These are phyloP conservation scores for Sylvicapra grimmia DNA, from an alignment of 2,113 vertebrate species.

Conservation along the genomic window DNA sequence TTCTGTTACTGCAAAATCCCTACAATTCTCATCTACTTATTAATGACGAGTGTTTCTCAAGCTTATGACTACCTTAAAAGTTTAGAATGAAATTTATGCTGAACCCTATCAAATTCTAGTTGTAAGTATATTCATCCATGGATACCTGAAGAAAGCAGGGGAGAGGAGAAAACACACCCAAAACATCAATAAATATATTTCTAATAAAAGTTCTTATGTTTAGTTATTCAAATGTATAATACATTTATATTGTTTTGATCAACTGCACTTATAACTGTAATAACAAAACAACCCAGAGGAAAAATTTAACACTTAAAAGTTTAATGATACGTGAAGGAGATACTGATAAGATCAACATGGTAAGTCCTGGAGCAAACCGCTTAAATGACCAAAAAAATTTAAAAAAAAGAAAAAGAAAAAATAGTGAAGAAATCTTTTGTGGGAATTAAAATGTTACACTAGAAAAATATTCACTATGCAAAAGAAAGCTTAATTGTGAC, in stretches of 20 bases:
- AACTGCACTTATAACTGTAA: neutral
- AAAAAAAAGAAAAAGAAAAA: neutral
- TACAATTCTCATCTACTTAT: neutral
- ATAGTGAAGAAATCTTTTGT: neutral
- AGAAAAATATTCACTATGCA: neutral
- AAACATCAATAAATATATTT: neutral
- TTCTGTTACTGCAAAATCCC: neutral
- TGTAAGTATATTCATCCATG: neutral
- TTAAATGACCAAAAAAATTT: neutral
- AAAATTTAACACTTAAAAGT: neutral
- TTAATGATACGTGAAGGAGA: neutral
- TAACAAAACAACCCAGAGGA: neutral
- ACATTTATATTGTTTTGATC: neutral
- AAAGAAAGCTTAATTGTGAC: neutral
- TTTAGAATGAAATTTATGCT: neutral
- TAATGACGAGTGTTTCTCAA: neutral
- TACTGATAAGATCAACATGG: neutral
- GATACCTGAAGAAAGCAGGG: neutral
- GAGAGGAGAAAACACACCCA: neutral
- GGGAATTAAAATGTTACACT: neutral
- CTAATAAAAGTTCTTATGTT: neutral
- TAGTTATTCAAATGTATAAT: neutral
- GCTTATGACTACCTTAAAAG: neutral
- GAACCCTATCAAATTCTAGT: neutral
- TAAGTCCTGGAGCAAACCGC: neutral